Evolutionary conservation across 2,113 vertebrate species (phyloP).

Genomic region (Okapia johnstoni): DNA sequence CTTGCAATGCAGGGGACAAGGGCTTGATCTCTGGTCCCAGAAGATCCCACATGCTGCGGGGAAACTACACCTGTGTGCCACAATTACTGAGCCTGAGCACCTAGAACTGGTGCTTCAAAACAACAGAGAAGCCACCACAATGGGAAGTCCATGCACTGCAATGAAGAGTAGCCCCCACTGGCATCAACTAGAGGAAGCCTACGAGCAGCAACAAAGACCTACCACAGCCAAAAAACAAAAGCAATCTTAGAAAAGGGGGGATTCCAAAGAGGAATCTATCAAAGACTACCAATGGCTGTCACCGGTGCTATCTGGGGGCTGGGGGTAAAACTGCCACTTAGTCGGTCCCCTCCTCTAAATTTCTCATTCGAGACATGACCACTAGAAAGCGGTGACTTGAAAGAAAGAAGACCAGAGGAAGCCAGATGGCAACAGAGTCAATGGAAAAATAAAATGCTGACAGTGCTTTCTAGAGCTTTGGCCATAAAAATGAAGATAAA

Average conservation of each 20-base stretch:
- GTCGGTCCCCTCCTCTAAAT: neutral
- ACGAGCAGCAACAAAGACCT: neutral
- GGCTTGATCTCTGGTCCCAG: neutral
- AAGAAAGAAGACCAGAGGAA: neutral
- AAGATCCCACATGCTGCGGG: neutral
- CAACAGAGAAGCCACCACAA: neutral
- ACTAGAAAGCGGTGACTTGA: neutral
- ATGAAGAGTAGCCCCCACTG: neutral
- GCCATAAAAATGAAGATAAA: neutral
- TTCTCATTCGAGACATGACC: neutral
- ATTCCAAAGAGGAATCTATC: neutral
- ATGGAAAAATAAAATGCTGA: neutral
- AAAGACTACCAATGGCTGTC: fast-evolving
- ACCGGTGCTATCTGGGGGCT: fast-evolving
- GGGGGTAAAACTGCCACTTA: neutral
- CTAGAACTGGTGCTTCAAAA: neutral
- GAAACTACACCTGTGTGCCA: fast-evolving
- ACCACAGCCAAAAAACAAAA: neutral
- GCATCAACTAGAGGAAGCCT: neutral
- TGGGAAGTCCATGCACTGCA: fast-evolving
- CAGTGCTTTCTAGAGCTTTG: neutral
- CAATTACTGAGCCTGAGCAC: neutral
- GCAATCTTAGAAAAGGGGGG: neutral
- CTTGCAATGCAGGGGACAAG: neutral
- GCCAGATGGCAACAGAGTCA: fast-evolving